Conservation (phyloP, 2,888 invertebrate species). For the Isotomurus palustris region DNA sequence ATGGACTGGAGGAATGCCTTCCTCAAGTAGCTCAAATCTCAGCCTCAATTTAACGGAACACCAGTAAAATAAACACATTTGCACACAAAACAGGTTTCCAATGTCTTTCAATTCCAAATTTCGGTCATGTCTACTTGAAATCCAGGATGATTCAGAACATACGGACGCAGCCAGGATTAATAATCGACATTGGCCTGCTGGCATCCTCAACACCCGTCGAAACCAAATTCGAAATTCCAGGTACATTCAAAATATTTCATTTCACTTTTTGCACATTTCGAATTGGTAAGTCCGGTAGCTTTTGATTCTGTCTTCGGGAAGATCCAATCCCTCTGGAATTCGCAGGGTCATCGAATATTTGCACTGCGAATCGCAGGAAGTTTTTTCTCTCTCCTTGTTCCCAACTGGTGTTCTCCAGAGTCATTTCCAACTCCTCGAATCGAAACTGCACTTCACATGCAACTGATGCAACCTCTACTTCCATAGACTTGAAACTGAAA, state of each 20-base stretch:
- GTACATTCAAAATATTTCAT: conserved; percentile 4
- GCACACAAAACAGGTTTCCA: not conserved
- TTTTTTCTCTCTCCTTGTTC: conserved; percentile 19
- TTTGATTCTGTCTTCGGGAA: not conserved
- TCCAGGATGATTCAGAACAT: not conserved
- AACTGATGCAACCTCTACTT: no score
- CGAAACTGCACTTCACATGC: conserved; percentile 27
- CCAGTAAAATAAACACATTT: not conserved
- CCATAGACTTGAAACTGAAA: no score
- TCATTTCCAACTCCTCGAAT: conserved; percentile 18
- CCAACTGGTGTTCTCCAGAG: conserved; percentile 12
- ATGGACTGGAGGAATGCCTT: not conserved
- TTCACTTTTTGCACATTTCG: not conserved
- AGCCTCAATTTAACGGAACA: conserved; percentile 1
- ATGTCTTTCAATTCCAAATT: not conserved
- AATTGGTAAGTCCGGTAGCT: no score
- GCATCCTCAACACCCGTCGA: conserved; percentile 26
- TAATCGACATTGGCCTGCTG: conserved; percentile 26
- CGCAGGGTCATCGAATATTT: not conserved
- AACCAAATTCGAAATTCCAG: conserved; percentile 28
- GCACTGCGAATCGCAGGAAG: conserved; percentile 10
- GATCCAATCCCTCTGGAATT: not conserved
- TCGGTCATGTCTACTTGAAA: not conserved
- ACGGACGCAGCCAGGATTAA: conserved; percentile 15
- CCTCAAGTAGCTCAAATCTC: not conserved